These are phyloP conservation scores for Cartodere bifasciata DNA, from an alignment of 2,888 invertebrate species.

Conservation along the genomic window DNA sequence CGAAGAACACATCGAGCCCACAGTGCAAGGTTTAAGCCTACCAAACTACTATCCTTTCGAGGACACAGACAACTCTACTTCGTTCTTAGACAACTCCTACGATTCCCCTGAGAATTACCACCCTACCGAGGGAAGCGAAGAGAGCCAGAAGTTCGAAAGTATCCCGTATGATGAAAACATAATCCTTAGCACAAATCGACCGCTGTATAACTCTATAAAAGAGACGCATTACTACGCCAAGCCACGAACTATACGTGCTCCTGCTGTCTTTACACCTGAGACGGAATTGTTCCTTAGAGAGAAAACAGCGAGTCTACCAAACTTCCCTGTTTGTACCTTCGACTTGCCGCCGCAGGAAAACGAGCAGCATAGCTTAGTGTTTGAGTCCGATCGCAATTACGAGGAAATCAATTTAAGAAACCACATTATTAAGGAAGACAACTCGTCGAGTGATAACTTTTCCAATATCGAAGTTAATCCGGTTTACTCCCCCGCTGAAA, in stretches of 20 bases:
- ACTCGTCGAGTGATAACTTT: conserved; percentile 3
- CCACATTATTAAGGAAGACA: background rate
- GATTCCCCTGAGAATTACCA: conserved; percentile 19
- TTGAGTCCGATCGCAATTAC: conserved; percentile 2
- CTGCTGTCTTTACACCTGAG: conserved; percentile 22
- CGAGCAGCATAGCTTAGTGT: too few relatives aligned
- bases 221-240: conserved; percentile 20
- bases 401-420: conserved; percentile 1
- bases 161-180: conserved; percentile 34
- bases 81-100: conserved; percentile 32
- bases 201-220: conserved; percentile 23
- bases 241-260: conserved; percentile 30
- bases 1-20: conserved; percentile 26
- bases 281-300: conserved; percentile 20
- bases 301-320: conserved; percentile 22
- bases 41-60: conserved; percentile 36
- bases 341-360: too few relatives aligned
- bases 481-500: conserved; percentile 11
- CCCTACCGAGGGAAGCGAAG: conserved; percentile 14
- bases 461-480: conserved; percentile 11
- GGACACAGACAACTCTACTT: conserved; percentile 37
- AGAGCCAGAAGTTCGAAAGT: conserved; percentile 20
- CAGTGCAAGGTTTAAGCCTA: conserved; percentile 27
- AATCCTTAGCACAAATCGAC: conserved; percentile 26
- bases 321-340: background rate